These are phyloP conservation scores for Rhinoptilus africanus DNA, from an alignment of 2,113 vertebrate genomes.

Conservation along the genomic window DNA sequence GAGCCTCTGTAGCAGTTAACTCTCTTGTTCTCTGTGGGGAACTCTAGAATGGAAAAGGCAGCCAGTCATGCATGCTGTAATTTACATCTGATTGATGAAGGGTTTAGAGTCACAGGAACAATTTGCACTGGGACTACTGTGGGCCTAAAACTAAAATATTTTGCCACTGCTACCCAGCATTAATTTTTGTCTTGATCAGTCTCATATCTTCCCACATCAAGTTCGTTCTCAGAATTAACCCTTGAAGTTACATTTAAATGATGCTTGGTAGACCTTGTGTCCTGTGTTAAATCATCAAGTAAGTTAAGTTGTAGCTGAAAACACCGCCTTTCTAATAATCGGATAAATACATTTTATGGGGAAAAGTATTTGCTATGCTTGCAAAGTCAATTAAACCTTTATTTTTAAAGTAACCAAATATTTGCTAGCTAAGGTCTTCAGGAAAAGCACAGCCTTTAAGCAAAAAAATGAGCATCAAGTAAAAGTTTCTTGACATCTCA, in stretches of 20 bases:
- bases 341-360: neutral
- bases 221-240: constrained; percentile 56
- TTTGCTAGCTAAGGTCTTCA: neutral
- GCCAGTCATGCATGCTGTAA: constrained; percentile 72
- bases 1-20: constrained; percentile 62
- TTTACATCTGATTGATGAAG: constrained; percentile 82
- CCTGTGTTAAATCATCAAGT: neutral
- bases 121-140: constrained; percentile 72
- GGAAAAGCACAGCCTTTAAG: neutral
- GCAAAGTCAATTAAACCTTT: neutral
- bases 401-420: neutral
- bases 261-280: neutral
- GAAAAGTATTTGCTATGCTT: neutral
- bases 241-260: constrained; percentile 41
- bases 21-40: constrained; percentile 66
- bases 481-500: neutral
- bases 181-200: constrained; percentile 73
- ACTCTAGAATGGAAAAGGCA: constrained; percentile 66
- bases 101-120: constrained; percentile 76
- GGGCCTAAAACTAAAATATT: constrained; percentile 69
- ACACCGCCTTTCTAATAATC: neutral
- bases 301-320: constrained; percentile 21
- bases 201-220: constrained; percentile 48
- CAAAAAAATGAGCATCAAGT: neutral
- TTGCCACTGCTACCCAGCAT: constrained; percentile 58